These are phyloP conservation scores for Aphodius granarius DNA, from an alignment of 2,888 invertebrate genomes.

Conservation along the genomic window DNA sequence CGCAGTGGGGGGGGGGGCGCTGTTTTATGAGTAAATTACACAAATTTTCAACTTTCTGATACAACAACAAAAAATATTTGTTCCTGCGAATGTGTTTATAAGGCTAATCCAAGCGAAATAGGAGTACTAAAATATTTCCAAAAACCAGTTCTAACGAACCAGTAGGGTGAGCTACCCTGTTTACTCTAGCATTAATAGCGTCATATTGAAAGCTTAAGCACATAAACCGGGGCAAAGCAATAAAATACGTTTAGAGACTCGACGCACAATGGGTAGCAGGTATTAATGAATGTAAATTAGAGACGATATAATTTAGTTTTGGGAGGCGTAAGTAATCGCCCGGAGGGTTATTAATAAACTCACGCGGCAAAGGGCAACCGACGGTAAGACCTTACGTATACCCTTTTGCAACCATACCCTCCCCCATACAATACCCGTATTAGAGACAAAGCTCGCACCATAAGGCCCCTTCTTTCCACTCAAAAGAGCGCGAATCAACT, in stretches of 20 bases:
- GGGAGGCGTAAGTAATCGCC: neutral
- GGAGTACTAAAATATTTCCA: too few relatives aligned
- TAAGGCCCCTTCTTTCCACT: neutral
- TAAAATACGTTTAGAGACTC: neutral
- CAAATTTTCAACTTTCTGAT: too few relatives aligned
- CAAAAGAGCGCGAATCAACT: neutral
- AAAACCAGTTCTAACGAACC: too few relatives aligned
- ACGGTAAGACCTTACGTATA: neutral
- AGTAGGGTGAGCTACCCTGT: too few relatives aligned
- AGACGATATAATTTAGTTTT: neutral
- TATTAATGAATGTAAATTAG: neutral
- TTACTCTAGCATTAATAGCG: too few relatives aligned
- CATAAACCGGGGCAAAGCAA: neutral
- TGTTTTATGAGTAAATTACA: too few relatives aligned
- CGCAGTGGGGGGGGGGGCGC: neutral
- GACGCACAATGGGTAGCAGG: neutral
- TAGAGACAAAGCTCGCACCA: neutral
- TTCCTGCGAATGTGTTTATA: too few relatives aligned
- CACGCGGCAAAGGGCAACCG: neutral
- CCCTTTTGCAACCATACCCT: too few relatives aligned
- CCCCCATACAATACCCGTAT: neutral
- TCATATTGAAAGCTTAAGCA: neutral
- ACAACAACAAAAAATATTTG: too few relatives aligned
- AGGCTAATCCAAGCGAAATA: too few relatives aligned
- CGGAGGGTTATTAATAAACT: neutral